Evolutionary conservation across 2,888 invertebrate species (phyloP).

Genomic region (Drosophila ezoana): DNA sequence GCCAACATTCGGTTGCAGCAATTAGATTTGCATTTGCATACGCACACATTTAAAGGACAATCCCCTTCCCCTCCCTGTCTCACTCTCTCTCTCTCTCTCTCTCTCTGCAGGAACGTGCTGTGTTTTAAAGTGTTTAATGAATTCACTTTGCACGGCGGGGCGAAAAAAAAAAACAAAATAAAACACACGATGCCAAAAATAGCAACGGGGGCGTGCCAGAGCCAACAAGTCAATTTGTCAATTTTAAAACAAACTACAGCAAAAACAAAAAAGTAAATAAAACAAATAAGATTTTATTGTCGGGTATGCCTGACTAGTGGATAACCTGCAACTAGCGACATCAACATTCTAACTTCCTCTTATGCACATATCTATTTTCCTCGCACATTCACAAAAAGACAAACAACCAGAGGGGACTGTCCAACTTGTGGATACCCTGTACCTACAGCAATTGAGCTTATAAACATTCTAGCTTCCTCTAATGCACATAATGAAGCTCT

Average conservation of each 20-base stretch:
- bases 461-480: too few species aligned
- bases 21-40: conserved; percentile 39
- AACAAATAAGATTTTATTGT: not conserved
- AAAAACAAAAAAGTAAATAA: conserved; percentile 8
- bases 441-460: too few species aligned
- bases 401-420: not conserved
- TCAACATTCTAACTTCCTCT: too few species aligned
- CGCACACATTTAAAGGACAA: conserved; percentile 23
- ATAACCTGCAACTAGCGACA: too few species aligned
- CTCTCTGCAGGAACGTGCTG: conserved; percentile 17
- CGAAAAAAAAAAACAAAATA: conserved; percentile 5
- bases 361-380: too few species aligned
- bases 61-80: not conserved
- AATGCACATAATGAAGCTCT: too few species aligned
- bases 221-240: conserved; percentile 72
- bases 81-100: too few species aligned
- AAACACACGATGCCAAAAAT: conserved; percentile 35
- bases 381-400: too few species aligned
- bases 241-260: conserved; percentile 67
- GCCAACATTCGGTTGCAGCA: conserved; percentile 38
- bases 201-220: conserved; percentile 45
- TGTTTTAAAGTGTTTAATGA: conserved; percentile 61
- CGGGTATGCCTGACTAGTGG: too few species aligned
- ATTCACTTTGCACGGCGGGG: conserved; percentile 50
- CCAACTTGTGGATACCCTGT: too few species aligned